Evolutionary conservation across 2,113 vertebrate genomes (phyloP).

Genomic region (Trogon melanurus): DNA sequence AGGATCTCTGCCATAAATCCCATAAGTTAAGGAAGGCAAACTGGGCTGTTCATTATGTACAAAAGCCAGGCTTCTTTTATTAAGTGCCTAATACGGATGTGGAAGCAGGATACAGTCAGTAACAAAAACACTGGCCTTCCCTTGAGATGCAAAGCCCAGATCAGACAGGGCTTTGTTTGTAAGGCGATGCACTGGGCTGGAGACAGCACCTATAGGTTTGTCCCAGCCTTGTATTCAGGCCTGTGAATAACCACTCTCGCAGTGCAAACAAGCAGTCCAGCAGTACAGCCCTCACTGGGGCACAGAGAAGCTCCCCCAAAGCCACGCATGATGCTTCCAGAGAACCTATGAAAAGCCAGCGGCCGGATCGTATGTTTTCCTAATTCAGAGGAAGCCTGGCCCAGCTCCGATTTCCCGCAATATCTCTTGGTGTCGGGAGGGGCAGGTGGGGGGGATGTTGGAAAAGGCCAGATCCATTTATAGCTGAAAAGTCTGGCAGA

Average conservation of each 20-base stretch:
- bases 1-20: neutral
- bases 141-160: neutral
- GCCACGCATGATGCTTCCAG: neutral
- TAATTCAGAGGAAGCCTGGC: constrained; percentile 37
- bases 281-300: neutral
- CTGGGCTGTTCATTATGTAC: accelerated
- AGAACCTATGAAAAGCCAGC: neutral
- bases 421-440: neutral
- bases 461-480: constrained; percentile 40
- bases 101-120: neutral
- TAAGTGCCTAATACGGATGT: neutral
- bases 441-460: neutral
- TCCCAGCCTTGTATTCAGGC: neutral
- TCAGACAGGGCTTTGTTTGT: accelerated
- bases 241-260: accelerated
- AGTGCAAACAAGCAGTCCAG: neutral
- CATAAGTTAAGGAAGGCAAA: neutral
- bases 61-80: neutral
- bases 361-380: neutral
- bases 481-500: constrained; percentile 33
- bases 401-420: neutral
- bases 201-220: neutral
- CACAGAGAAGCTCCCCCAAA: neutral
- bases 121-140: neutral
- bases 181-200: neutral